Evolutionary conservation across 2,113 vertebrate species (phyloP), one percentile per base, ranked within the genome.

Genomic region (Cyprinodon tularosa): DNA sequence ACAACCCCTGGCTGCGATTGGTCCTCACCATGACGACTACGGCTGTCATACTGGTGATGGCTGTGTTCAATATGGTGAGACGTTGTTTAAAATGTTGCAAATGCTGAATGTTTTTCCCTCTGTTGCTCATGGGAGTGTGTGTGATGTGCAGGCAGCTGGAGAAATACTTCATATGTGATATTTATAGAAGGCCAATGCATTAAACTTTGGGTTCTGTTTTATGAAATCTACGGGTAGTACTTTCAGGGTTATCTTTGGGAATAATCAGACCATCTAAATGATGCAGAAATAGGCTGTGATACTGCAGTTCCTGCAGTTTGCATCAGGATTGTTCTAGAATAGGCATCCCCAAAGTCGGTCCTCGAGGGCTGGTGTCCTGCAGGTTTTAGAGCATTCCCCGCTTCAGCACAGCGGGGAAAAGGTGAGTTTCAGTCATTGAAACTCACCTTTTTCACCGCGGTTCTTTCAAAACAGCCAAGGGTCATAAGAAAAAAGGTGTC

Each of bases 61-160:
- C 98, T 2, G 93, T 99, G 70, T 97, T 98, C 93, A 99, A 99
- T 79, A 99, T 99, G 98, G 98, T 99, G 94, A 95, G 96, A 37
- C 7, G 64, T 37, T 29, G 13, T 13, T 62, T 14, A 22, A 53
- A 62, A 59, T 44, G 42, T 14, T 20, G 22, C 44, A 6, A 47
- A 17, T 60, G 77, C 20, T 1, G 38, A 29, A 29, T 29, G 29
- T 29, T 76, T 66, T 12, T 14, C 3, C 47, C 17, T 39, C 40
- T 22, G 39, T 20, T 45, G 37, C 14, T 15, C 11, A 9, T 39
- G 48, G 8, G 14, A 4, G 36, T 53, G 14, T 39, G 15, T 36
- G 45, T 38, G 59, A 42, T 22, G 62, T 44, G 64, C n/a, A 44
- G 44, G 62, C 60, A 4, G 57, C 53, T 66, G 45, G 62, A 71